phyloP scores from a whole-genome alignment of 2,888 invertebrate species.

The Erannis defoliaria region DNA sequence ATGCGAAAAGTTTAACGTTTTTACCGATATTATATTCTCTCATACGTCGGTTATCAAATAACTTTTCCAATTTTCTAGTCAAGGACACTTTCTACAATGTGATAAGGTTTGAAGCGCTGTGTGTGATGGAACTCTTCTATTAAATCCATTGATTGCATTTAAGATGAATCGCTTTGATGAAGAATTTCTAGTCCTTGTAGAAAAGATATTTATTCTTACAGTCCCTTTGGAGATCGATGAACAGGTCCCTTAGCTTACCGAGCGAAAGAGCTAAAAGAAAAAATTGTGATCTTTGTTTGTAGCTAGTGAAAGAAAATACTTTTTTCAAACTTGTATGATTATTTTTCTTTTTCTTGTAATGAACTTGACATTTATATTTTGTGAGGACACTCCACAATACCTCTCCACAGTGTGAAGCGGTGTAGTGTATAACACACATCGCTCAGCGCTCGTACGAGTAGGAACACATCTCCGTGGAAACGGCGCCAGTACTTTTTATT shows the following conservation, averaged over 20 bases:
- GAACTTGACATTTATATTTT: too few species aligned
- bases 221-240: too few species aligned
- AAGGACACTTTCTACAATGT: background rate
- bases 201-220: too few species aligned
- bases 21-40: slow-evolving; percentile 20
- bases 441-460: background rate
- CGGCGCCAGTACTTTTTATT: slow-evolving; percentile 1
- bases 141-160: background rate
- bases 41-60: slow-evolving; percentile 25
- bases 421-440: too few species aligned
- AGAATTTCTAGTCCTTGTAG: background rate
- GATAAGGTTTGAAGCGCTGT: background rate
- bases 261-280: too few species aligned
- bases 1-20: slow-evolving; percentile 26
- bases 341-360: too few species aligned
- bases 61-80: slow-evolving; percentile 26
- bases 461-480: background rate
- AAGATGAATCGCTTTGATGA: background rate
- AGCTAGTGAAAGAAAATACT: too few species aligned
- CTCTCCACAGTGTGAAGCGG: too few species aligned
- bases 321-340: too few species aligned
- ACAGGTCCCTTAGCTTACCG: too few species aligned
- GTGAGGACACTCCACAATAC: too few species aligned
- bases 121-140: background rate
- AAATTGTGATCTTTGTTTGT: too few species aligned